These are phyloP conservation scores for Gallinago stenura DNA, from an alignment of 2,797 vertebrate genomes.

Conservation along the genomic window DNA sequence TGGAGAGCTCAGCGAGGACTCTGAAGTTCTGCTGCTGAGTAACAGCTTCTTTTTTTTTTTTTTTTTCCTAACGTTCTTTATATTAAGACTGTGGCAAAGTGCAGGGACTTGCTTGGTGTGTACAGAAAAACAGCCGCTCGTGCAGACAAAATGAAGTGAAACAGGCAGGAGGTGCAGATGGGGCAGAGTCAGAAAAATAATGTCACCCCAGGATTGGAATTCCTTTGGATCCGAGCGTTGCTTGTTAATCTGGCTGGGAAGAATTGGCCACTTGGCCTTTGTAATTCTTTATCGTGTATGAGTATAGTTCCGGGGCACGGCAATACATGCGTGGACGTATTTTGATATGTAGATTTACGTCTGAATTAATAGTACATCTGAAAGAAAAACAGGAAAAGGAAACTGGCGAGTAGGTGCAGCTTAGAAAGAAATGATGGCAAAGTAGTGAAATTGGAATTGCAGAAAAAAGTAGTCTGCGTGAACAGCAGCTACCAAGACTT, in stretches of 20 bases:
- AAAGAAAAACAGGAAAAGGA: not conserved
- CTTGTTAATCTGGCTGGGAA: not conserved
- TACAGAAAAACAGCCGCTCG: not conserved
- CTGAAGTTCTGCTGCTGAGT: not conserved
- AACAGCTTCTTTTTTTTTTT: not conserved
- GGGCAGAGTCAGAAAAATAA: not conserved
- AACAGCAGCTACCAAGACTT: not conserved
- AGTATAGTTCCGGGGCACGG: not conserved
- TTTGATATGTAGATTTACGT: not conserved
- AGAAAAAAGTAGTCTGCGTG: not conserved
- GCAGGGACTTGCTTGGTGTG: not conserved
- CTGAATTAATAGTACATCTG: not conserved
- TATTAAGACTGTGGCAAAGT: not conserved
- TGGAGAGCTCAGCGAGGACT: not conserved
- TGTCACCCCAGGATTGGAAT: not conserved
- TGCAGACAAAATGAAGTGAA: fast-evolving
- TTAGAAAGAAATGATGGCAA: not conserved
- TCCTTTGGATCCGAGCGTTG: not conserved
- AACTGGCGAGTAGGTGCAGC: not conserved
- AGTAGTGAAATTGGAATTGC: not conserved
- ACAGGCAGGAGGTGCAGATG: not conserved
- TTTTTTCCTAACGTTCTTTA: not conserved
- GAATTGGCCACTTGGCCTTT: not conserved
- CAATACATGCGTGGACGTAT: not conserved
- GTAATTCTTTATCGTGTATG: not conserved